Base-by-base conservation (phyloP, 2,888 invertebrate species). In the Incurvaria masculella region DNA sequence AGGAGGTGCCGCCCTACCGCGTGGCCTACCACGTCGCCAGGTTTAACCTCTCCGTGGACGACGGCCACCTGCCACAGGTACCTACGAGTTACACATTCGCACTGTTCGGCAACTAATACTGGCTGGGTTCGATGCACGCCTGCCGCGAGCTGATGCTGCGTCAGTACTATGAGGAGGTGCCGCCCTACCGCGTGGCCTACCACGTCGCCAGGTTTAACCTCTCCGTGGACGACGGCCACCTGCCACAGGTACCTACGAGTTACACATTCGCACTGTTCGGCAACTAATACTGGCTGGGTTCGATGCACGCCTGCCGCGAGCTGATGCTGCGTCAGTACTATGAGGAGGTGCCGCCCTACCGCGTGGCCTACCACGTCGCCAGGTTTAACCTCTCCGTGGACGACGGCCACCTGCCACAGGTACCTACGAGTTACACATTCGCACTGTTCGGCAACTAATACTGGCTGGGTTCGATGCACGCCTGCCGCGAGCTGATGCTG, bases 361-460 rank as follows among this genome's bases (percentile, higher is more conserved):
- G 68, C 20, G 73, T 84, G 27, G 68, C 68, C 49, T 88, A 87
- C 69, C 82, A 79, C 66, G 83, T 87, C 19, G 82, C 83, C 49
- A 80, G 75, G 59, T 72, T 84, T 61, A 80, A 81, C 56, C 62
- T 84, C 49, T 75, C 76, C 2, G 56, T 84, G 42, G 81, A 82
- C 46, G 74, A 71, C 48, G 73, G 69, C 27, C 72, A 83, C 56
- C 63, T 81, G 52, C 71, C 76, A 50, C 74, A 75, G 67, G 83
- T 83, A 68, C n/a, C n/a, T n/a, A n/a, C n/a, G n/a, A n/a, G n/a
- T n/a, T n/a, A n/a, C n/a, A n/a, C n/a, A n/a, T n/a, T n/a, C n/a
- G n/a, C n/a, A n/a, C n/a, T 90, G 58, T 91, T 88, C 60, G 91
- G 90, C 17, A 90, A 88, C 65, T 88, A 89, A 65, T 89, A 86